Percentiles rank a stretch among this genome's conserved stretches.
phyloP scores from a whole-genome alignment of 2,888 invertebrate genomes.

The Lingula anatina region DNA sequence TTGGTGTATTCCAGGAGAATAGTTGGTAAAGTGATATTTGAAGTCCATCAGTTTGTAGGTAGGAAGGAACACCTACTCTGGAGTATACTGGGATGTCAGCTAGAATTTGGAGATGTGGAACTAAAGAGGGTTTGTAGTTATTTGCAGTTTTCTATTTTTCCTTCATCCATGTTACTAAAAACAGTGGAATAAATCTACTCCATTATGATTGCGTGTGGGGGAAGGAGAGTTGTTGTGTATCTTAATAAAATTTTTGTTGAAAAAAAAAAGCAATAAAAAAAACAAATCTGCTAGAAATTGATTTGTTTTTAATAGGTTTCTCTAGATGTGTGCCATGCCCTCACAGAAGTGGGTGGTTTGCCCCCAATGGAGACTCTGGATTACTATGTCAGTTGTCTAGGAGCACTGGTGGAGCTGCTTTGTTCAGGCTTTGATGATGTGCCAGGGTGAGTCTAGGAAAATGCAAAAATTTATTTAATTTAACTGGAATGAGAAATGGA shows the following conservation, averaged over 20 bases:
- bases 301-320: constrained; percentile 17
- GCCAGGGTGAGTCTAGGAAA: too few relatives aligned
- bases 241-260: neutral
- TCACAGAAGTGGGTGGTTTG: constrained; percentile 11
- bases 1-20: constrained; percentile 20
- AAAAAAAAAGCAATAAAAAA: too few relatives aligned
- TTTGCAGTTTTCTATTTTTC: neutral
- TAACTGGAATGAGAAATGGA: too few relatives aligned
- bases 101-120: constrained; percentile 26
- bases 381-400: constrained; percentile 22
- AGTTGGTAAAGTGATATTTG: constrained; percentile 10
- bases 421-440: constrained; percentile 17
- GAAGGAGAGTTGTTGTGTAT: neutral
- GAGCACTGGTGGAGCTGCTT: constrained; percentile 23
- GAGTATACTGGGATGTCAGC: constrained; percentile 24
- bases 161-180: too few relatives aligned
- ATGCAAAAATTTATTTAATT: too few relatives aligned
- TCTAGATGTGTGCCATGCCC: constrained; percentile 11
- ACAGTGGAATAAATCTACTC: too few relatives aligned
- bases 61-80: constrained; percentile 14
- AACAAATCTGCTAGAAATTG: neutral
- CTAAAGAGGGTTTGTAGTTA: constrained; percentile 28
- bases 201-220: too few relatives aligned
- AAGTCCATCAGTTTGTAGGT: constrained; percentile 13
- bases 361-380: constrained; percentile 14